phyloP scores from a whole-genome alignment of 2,113 vertebrate genomes.

The Lophochroa leadbeateri region DNA sequence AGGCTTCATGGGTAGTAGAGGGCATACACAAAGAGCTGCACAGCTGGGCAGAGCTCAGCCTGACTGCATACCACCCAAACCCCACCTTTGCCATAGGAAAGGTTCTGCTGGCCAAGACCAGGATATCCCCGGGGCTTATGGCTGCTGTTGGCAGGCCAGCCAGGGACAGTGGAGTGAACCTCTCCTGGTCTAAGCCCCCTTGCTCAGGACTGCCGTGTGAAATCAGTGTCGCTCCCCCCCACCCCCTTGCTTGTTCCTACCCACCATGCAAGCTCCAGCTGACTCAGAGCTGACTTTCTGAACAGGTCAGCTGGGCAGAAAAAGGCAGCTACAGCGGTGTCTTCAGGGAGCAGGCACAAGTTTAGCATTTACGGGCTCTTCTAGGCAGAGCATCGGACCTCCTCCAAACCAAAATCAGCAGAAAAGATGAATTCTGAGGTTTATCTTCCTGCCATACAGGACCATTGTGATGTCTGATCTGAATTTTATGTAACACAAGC shows the following conservation, averaged over 20 bases:
- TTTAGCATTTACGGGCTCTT: not conserved
- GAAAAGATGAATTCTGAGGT: not conserved
- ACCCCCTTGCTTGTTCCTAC: not conserved
- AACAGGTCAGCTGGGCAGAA: not conserved
- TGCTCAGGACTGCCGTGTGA: not conserved
- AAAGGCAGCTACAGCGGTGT: not conserved
- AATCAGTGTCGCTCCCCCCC: not conserved
- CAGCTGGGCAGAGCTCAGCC: not conserved
- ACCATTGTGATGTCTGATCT: not conserved
- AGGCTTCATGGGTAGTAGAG: not conserved
- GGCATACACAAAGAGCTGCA: not conserved
- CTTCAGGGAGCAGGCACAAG: not conserved
- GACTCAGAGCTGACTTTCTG: constrained; percentile 20
- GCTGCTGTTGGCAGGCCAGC: not conserved
- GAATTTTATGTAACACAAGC: not conserved
- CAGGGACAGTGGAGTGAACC: not conserved
- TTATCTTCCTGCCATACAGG: not conserved
- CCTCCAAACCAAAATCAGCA: not conserved
- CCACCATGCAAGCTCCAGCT: not conserved
- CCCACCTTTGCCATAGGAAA: not conserved
- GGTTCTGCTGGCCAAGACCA: not conserved
- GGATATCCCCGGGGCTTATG: not conserved
- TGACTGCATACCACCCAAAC: not conserved
- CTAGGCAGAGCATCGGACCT: not conserved
- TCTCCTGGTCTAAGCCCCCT: not conserved